Evolutionary conservation across 1,140 invertebrate genomes (phyloP).

Genomic region (Pentalonia nigronervosa): DNA sequence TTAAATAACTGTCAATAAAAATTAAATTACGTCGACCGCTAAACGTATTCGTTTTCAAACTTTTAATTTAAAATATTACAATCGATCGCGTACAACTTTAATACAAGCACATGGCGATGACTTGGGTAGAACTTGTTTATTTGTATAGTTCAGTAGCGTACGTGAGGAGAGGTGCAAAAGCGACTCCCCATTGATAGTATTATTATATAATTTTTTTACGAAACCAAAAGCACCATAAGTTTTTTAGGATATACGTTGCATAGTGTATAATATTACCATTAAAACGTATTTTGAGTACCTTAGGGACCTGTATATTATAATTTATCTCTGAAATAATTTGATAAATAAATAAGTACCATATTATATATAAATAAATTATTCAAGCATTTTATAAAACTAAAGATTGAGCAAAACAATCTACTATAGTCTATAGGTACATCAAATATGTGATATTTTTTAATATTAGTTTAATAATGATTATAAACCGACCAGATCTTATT

Average conservation of each 20-base stretch:
- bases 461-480: background rate
- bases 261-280: too few species aligned
- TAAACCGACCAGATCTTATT: background rate
- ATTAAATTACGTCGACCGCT: background rate
- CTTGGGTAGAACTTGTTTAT: too few species aligned
- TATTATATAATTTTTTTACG: too few species aligned
- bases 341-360: background rate
- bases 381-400: background rate
- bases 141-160: too few species aligned
- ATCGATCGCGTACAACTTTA: background rate
- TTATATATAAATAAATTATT: background rate
- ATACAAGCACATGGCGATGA: too few species aligned
- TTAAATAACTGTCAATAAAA: background rate
- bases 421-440: background rate
- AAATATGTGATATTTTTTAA: background rate
- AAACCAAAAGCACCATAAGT: too few species aligned
- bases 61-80: background rate
- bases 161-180: too few species aligned
- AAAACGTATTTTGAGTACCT: too few species aligned
- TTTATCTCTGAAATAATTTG: background rate
- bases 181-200: too few species aligned
- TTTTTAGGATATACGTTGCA: too few species aligned
- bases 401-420: background rate
- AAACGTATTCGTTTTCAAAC: background rate
- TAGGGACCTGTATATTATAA: too few species aligned